Conservation (phyloP, 2,888 invertebrate species). For the Calameuta filiformis region DNA sequence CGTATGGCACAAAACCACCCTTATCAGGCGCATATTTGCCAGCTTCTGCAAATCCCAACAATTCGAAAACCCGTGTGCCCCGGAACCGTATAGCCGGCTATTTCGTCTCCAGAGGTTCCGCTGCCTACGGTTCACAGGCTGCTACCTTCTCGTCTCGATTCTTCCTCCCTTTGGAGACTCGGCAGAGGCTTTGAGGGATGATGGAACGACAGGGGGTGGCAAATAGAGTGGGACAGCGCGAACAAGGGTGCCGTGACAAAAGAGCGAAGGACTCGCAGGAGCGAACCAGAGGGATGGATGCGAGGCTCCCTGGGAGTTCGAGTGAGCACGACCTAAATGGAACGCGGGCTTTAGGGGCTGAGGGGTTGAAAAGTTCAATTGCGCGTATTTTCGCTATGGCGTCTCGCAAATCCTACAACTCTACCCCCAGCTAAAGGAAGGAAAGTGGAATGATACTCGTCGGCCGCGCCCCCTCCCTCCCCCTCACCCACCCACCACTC, state of each 20-base stretch:
- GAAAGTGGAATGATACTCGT: conserved; percentile 46
- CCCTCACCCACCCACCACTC: background rate
- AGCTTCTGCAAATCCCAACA: conserved; percentile 40
- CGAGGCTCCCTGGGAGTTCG: conserved; percentile 13
- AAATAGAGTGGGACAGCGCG: conserved; percentile 61
- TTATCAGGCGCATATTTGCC: conserved; percentile 48
- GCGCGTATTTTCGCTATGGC: conserved; percentile 64
- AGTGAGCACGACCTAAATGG: conserved; percentile 28
- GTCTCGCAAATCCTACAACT: conserved; percentile 60
- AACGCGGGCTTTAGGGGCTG: conserved; percentile 33
- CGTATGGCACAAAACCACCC: conserved; percentile 28
- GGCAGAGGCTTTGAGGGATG: conserved; percentile 50
- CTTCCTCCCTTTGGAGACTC: conserved; percentile 10
- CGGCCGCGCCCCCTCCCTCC: conserved; percentile 10
- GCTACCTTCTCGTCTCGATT: background rate
- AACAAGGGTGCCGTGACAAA: conserved; percentile 63
- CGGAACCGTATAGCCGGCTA: background rate
- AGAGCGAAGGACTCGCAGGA: conserved; percentile 49
- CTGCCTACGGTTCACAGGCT: background rate
- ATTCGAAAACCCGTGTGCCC: background rate
- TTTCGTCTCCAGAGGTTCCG: background rate
- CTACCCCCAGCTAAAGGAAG: conserved; percentile 30
- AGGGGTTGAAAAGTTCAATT: conserved; percentile 65
- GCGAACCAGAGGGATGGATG: conserved; percentile 21
- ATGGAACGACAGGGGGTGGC: conserved; percentile 50